Base-by-base conservation (phyloP, 2,113 vertebrate species). In the Cyrtonyx montezumae region DNA sequence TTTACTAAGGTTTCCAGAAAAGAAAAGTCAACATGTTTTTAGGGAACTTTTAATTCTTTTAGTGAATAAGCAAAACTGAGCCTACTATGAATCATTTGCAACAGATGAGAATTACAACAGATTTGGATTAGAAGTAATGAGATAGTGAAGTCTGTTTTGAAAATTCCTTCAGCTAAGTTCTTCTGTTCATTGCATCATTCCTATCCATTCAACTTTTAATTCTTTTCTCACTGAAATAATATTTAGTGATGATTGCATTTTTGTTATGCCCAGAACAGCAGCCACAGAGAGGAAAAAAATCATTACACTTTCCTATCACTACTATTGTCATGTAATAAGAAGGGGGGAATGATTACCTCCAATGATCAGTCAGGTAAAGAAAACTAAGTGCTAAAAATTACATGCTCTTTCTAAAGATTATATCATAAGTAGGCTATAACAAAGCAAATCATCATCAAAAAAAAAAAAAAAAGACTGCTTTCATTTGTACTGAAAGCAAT, bases 51-150 rank as follows among this genome's bases (percentile, higher is more conserved):
- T 93, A 80, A 93, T 83, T 13, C 40, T 40, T 40, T 40, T 13
- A 40, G 40, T 13, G 70, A 87, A 69, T 12, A 90, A 85, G 58
- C 7, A 86, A 81, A 82, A 93, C 19, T 70, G 13, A 95, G 66
- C 82, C 45, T 76, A 34, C 61, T 32, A 71, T 37, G 58, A 94
- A 80, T 91, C 28, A 88, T 66, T 36, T 81, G 25, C 22, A 93
- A 85, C 34, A 82, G 53, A 87, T 26, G 79, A 93, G 8, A 19
- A 75, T 80, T 91, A 28, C 37, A 90, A 79, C n/a, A 71, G 74
- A 59, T 76, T 32, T 83, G 37, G 56, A 65, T 90, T 74, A 84
- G 34, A 97, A 96, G 93, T 92, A 80, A 93, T 63, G 30, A 87
- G 10, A 37, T 69, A n/a, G 32, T 43, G 8, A 91, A 93, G 79